A percentile compares a stretch with the other conserved stretches of the same genome.
Evolutionary conservation across 2,797 vertebrate species (phyloP).

Genomic region (Sebastes reedi): DNA sequence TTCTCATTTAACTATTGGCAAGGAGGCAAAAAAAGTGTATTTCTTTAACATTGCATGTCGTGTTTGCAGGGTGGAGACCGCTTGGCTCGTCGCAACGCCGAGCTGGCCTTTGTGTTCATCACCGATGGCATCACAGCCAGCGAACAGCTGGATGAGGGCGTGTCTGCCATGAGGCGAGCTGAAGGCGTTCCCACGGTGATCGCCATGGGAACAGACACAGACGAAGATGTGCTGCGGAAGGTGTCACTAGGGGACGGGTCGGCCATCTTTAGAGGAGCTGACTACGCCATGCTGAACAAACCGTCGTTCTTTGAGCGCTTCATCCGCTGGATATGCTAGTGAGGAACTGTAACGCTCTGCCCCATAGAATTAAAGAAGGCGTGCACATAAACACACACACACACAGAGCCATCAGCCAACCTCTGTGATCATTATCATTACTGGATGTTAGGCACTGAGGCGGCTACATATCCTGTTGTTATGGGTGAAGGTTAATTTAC

Average conservation of each 20-base stretch:
- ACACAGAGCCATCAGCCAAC: constrained; percentile 13
- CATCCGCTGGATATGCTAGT: constrained; percentile 96
- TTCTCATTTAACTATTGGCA: background rate
- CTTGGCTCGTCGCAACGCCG: constrained; percentile 86
- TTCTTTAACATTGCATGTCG: background rate
- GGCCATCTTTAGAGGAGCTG: constrained; percentile 89
- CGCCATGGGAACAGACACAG: constrained; percentile 89
- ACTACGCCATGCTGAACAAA: constrained; percentile 87
- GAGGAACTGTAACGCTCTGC: constrained; percentile 61
- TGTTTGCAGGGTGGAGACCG: constrained; percentile 46
- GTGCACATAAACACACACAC: constrained; percentile 41
- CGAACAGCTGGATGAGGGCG: constrained; percentile 89
- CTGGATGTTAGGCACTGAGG: constrained; percentile 54
- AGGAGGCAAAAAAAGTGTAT: background rate
- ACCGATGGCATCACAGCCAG: constrained; percentile 91
- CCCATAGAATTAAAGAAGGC: constrained; percentile 54
- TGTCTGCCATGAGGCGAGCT: constrained; percentile 90
- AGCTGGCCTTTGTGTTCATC: constrained; percentile 95
- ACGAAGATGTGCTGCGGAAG: constrained; percentile 88
- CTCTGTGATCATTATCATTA: constrained; percentile 36
- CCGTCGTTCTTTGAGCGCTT: constrained; percentile 93
- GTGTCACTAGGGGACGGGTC: constrained; percentile 90
- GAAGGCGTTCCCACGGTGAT: constrained; percentile 91
- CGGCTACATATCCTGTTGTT: constrained; percentile 35
- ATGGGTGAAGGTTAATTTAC: constrained; percentile 21